Evolutionary conservation across 2,888 invertebrate genomes (phyloP), one percentile per base, ranked within the genome.

Genomic region (Dendrolimus pini): DNA sequence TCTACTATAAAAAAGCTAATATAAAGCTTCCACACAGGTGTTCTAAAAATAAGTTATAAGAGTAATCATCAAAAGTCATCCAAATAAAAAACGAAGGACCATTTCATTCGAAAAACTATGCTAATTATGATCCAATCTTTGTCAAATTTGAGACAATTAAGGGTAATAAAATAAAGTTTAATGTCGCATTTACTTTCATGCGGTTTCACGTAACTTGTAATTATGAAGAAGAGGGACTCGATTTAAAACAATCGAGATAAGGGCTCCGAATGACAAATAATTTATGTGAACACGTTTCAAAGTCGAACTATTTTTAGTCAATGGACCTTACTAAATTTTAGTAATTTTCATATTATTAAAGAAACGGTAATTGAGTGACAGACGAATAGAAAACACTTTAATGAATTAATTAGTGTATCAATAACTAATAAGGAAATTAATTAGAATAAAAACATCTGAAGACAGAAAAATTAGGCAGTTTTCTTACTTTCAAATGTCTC

Each of bases 81-180:
- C 47, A 47, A 47, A 9, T 47, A 9, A 47, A 9, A 47, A 47
- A 47, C 61, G 68, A 75, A 74, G 68, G 70, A 71, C 66, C 75
- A 77, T 82, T 80, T 75, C 66, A 79, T 78, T 77, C 71, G 64
- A 59, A 72, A 78, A 77, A 78, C 74, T 47, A 83, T 70, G 70
- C 77, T 75, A 76, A 83, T 85, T 80, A 82, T 77, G 80, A 82
- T 79, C 80, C 82, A 80, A 83, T 84, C 83, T 82, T 86, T 82
- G 83, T 84, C 86, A 85, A 89, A 89, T 88, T 88, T 80, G 75
- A 85, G 83, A 79, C 85, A 87, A 90, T 89, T 89, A 83, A 60
- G 77, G 76, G 86, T 80, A 87, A 88, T 90, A 89, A 90, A 89
- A 89, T 85, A 84, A 79, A 81, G 83, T 89, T 89, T 89, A 84